Conservation (phyloP, 2,888 invertebrate genomes). For the Allophyes oxyacanthae region DNA sequence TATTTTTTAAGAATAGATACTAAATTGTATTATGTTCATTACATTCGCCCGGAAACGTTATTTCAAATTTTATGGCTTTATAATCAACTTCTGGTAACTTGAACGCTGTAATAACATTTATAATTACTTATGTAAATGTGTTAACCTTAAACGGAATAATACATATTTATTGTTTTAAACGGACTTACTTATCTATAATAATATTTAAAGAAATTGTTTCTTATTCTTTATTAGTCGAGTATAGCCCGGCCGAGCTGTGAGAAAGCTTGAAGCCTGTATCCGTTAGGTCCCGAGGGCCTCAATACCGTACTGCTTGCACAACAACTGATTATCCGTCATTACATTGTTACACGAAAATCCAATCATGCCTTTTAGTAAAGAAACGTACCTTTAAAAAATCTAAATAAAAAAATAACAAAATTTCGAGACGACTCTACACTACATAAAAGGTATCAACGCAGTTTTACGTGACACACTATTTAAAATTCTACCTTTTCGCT, state of each 20-base stretch:
- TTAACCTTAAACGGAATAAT: slow-evolving; percentile 2
- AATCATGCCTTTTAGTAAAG: slow-evolving; percentile 45
- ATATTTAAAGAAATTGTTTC: slow-evolving; percentile 12
- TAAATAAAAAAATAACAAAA: slow-evolving; percentile 6
- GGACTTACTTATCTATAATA: slow-evolving; percentile 1
- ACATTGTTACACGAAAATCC: slow-evolving; percentile 54
- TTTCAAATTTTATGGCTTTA: slow-evolving; percentile 44
- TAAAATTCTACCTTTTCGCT: slow-evolving; percentile 19
- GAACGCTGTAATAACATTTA: slow-evolving; percentile 36
- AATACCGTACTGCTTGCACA: slow-evolving; percentile 56
- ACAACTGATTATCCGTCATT: slow-evolving; percentile 60
- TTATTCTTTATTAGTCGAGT: slow-evolving; percentile 35
- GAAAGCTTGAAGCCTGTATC: slow-evolving; percentile 43
- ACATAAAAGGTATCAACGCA: slow-evolving; percentile 31
- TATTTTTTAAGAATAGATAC: slow-evolving; percentile 15
- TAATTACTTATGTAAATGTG: slow-evolving; percentile 38
- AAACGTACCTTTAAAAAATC: slow-evolving; percentile 25
- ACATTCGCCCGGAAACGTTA: slow-evolving; percentile 52
- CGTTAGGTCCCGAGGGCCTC: slow-evolving; percentile 59
- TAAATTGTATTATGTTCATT: slow-evolving; percentile 39
- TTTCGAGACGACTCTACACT: not conserved
- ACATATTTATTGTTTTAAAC: slow-evolving; percentile 16
- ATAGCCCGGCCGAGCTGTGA: slow-evolving; percentile 37
- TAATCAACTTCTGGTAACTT: slow-evolving; percentile 40
- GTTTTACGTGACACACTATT: slow-evolving; percentile 20